Conservation (phyloP, 2,888 invertebrate species). For the Morpho achilles region DNA sequence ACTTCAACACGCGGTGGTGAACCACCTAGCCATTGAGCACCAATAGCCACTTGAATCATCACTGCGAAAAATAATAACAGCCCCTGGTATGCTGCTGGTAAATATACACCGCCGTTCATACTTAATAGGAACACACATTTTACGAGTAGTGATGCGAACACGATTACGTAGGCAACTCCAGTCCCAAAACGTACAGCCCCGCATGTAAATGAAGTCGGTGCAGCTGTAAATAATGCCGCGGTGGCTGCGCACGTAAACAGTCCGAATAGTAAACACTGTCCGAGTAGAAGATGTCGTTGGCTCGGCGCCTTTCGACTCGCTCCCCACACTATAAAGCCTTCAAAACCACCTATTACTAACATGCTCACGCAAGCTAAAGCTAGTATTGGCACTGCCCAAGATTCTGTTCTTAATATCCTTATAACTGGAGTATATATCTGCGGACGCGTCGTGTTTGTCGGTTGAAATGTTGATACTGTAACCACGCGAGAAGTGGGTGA, state of each 20-base stretch:
- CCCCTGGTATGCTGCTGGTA: slow-evolving; percentile 95
- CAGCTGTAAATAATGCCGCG: slow-evolving; percentile 87
- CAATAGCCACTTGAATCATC: slow-evolving; percentile 92
- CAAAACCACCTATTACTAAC: slow-evolving; percentile 91
- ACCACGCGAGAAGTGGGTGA: slow-evolving; percentile 54
- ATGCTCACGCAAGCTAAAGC: slow-evolving; percentile 91
- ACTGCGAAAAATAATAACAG: slow-evolving; percentile 93
- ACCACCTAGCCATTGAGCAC: slow-evolving; percentile 90
- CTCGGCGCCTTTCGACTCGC: slow-evolving; percentile 90
- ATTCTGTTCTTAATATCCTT: slow-evolving; percentile 82
- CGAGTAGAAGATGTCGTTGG: slow-evolving; percentile 90
- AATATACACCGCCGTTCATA: slow-evolving; percentile 93
- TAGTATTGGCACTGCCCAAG: slow-evolving; percentile 94
- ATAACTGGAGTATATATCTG: slow-evolving; percentile 39
- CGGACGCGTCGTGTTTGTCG: slow-evolving; percentile 40
- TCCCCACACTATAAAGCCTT: slow-evolving; percentile 91
- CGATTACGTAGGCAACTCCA: slow-evolving; percentile 90
- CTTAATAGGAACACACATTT: slow-evolving; percentile 96
- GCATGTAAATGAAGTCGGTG: slow-evolving; percentile 89
- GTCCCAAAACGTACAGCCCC: slow-evolving; percentile 90
- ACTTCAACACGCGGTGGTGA: slow-evolving; percentile 81
- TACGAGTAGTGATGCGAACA: slow-evolving; percentile 94
- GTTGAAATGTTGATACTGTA: slow-evolving; percentile 44
- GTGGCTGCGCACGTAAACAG: slow-evolving; percentile 89
- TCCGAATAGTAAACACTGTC: slow-evolving; percentile 91